A percentile compares a stretch with the other conserved stretches of the same genome.
Conservation (phyloP, 2,888 invertebrate species). For the Epinotia bilunana region DNA sequence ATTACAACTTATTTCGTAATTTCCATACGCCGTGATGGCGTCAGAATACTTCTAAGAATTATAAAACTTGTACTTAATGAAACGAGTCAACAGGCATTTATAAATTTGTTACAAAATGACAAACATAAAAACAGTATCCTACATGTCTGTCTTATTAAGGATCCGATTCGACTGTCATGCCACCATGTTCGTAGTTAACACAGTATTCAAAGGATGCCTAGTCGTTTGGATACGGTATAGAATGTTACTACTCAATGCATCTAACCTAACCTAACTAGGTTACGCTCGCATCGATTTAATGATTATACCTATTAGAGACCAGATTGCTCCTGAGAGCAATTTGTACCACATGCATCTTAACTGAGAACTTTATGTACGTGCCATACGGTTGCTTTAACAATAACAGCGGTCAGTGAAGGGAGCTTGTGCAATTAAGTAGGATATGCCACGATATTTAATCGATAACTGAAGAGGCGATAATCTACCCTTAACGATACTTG, state of each 20-base stretch:
- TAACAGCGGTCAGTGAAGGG: neutral
- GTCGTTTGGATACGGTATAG: neutral
- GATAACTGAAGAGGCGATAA: conserved; percentile 20
- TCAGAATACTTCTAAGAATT: no score
- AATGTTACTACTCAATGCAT: neutral
- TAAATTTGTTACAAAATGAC: no score
- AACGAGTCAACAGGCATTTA: no score
- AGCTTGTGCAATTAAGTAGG: neutral
- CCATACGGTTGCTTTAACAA: neutral
- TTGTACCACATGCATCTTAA: neutral
- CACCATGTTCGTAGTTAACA: neutral
- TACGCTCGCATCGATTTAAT: conserved; percentile 6
- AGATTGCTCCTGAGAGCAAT: conserved; percentile 5
- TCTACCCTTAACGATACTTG: conserved; percentile 17
- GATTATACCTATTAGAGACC: conserved; percentile 7
- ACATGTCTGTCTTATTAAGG: no score
- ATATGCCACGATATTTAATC: conserved; percentile 8
- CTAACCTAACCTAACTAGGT: conserved; percentile 18
- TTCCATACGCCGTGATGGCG: no score
- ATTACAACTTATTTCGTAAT: no score
- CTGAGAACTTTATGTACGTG: neutral
- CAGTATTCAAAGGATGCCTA: neutral
- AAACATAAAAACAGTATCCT: no score
- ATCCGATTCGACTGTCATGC: neutral
- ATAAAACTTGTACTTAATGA: no score